Percentiles rank a stretch among this genome's conserved stretches.
Conservation (phyloP, 1,140 invertebrate genomes). For the Zaprionus gabonicus region DNA sequence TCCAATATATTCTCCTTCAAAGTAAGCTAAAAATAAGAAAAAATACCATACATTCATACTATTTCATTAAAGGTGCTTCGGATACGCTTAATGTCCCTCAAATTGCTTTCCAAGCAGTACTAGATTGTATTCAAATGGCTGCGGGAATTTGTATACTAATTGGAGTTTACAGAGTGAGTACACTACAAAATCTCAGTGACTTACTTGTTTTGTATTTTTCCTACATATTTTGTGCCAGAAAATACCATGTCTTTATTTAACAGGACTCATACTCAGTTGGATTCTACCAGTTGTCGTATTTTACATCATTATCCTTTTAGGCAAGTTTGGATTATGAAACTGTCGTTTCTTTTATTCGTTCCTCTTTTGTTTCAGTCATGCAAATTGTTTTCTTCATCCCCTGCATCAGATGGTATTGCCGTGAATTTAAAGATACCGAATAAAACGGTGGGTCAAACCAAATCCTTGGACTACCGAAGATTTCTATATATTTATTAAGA, state of each 20-base stretch:
- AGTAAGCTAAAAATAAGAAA: too few species aligned
- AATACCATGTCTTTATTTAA: not conserved
- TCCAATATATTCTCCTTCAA: rapidly evolving
- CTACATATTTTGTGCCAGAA: not conserved
- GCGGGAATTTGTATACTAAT: not conserved
- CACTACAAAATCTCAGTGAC: not conserved
- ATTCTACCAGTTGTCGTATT: not conserved
- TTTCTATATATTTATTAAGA: too few species aligned
- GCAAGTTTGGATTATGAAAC: not conserved
- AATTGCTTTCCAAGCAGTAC: too few species aligned
- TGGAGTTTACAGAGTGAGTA: not conserved
- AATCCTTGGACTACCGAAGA: too few species aligned
- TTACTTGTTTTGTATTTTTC: not conserved
- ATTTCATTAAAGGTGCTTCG: too few species aligned
- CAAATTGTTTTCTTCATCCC: not conserved
- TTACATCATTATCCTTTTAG: not conserved
- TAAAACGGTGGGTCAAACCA: too few species aligned
- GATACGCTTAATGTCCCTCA: too few species aligned
- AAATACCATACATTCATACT: too few species aligned
- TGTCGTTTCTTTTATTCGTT: not conserved
- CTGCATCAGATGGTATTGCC: not conserved
- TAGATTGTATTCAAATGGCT: not conserved
- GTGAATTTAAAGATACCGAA: not conserved
- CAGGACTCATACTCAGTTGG: not conserved
- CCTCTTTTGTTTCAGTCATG: not conserved